Evolutionary conservation across 2,113 vertebrate species (phyloP).

Genomic region (Corythaixoides concolor): DNA sequence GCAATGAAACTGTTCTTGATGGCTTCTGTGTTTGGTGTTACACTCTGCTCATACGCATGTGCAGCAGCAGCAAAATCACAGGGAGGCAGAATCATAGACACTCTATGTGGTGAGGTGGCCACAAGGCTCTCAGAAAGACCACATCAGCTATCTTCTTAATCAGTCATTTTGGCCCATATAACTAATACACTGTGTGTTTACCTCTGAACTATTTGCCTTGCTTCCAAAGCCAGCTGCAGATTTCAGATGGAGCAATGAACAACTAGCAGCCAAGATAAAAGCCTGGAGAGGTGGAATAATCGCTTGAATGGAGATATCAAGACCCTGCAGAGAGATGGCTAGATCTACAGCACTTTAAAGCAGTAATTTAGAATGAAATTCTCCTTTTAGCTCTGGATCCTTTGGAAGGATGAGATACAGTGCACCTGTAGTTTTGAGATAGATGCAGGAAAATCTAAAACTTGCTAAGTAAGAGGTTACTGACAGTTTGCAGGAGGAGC

Average conservation of each 20-base stretch:
- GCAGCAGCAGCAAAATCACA: background rate
- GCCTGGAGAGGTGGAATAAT: background rate
- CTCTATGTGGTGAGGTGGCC: background rate
- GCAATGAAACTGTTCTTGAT: background rate
- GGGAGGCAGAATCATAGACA: background rate
- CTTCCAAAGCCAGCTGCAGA: background rate
- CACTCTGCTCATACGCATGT: background rate
- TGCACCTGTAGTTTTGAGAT: slow-evolving; percentile 8
- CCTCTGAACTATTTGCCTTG: background rate
- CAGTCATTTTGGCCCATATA: background rate
- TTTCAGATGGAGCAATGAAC: background rate
- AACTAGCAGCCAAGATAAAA: background rate
- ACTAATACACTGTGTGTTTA: background rate
- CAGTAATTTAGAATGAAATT: slow-evolving; percentile 5
- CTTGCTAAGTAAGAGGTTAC: slow-evolving; percentile 7
- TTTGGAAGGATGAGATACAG: background rate
- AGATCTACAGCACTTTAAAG: background rate
- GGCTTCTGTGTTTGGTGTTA: background rate
- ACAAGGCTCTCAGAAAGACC: background rate
- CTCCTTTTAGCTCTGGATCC: background rate
- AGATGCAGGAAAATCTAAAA: slow-evolving; percentile 15
- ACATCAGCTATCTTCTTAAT: background rate
- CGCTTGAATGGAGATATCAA: background rate
- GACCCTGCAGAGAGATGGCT: background rate
- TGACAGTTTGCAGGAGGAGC: background rate